Percentiles rank a stretch among this genome's conserved stretches.
Evolutionary conservation across 2,888 invertebrate genomes (phyloP).

Genomic region (Adelognathus sp.): DNA sequence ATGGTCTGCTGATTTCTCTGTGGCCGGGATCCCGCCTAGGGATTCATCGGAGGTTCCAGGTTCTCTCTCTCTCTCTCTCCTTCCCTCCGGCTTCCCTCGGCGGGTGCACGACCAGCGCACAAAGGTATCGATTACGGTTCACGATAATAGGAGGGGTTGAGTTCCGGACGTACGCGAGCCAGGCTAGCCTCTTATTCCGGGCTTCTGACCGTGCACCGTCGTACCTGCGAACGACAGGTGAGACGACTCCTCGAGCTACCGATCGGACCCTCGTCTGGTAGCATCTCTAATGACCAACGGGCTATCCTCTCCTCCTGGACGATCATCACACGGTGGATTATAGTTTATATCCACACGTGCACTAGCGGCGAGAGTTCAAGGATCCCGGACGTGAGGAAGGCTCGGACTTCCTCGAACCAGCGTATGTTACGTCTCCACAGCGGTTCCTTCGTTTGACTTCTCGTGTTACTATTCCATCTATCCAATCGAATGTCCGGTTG

Average conservation of each 20-base stretch:
- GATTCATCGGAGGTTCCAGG: constrained; percentile 32
- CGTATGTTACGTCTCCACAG: neutral
- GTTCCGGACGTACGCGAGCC: constrained; percentile 23
- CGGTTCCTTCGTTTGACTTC: neutral
- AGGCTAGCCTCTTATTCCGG: neutral
- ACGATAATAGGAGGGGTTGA: constrained; percentile 26
- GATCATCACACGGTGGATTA: neutral
- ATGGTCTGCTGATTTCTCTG: constrained; percentile 23
- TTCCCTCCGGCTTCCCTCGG: neutral
- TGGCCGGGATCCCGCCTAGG: constrained; percentile 21
- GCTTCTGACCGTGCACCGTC: constrained; percentile 38
- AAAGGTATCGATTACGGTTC: constrained; percentile 39
- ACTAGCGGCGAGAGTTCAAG: neutral
- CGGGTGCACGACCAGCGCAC: neutral
- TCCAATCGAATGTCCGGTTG: neutral
- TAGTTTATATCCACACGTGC: neutral
- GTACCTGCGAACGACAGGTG: constrained; percentile 53
- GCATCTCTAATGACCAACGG: neutral
- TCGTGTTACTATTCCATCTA: neutral
- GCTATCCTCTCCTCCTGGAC: neutral
- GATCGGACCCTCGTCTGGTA: neutral
- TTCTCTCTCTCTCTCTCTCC: neutral
- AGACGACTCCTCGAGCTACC: constrained; percentile 1
- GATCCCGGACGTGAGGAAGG: neutral
- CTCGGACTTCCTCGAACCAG: neutral